phyloP scores from a whole-genome alignment of 2,113 vertebrate species.

The Solea solea region DNA sequence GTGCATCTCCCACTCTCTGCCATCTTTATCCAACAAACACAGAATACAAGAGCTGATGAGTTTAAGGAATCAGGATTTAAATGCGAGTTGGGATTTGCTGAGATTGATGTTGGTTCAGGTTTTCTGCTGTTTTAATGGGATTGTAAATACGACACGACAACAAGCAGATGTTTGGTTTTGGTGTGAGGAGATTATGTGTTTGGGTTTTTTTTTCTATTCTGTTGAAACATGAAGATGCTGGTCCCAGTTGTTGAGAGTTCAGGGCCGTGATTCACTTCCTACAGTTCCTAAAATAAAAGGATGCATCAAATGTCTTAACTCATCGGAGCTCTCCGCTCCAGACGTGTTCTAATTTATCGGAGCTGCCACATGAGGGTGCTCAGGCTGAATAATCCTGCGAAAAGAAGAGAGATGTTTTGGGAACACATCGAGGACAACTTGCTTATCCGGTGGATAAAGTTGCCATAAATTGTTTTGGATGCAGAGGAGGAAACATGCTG shows the following conservation, averaged over 20 bases:
- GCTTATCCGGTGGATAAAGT: neutral
- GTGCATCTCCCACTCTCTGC: neutral
- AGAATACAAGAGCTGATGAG: neutral
- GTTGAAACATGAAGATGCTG: too few relatives aligned
- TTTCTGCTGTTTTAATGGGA: neutral
- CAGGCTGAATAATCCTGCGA: neutral
- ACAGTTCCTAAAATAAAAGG: too few relatives aligned
- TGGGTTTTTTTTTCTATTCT: too few relatives aligned
- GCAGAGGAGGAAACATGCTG: neutral
- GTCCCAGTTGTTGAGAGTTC: too few relatives aligned
- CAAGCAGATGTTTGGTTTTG: too few relatives aligned
- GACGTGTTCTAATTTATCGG: neutral
- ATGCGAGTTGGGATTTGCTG: slow-evolving; percentile 16
- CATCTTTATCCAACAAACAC: neutral
- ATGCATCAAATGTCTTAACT: neutral
- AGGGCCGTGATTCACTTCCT: too few relatives aligned
- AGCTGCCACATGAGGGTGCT: neutral
- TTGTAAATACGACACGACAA: neutral
- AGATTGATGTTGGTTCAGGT: neutral
- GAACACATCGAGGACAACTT: neutral
- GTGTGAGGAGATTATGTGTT: too few relatives aligned
- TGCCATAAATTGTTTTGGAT: neutral
- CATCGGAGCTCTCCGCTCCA: neutral
- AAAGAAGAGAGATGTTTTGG: neutral
- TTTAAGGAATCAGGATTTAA: slow-evolving; percentile 1